These are phyloP conservation scores for Drosophila neonasuta DNA, from an alignment of 2,888 invertebrate species.

Conservation along the genomic window DNA sequence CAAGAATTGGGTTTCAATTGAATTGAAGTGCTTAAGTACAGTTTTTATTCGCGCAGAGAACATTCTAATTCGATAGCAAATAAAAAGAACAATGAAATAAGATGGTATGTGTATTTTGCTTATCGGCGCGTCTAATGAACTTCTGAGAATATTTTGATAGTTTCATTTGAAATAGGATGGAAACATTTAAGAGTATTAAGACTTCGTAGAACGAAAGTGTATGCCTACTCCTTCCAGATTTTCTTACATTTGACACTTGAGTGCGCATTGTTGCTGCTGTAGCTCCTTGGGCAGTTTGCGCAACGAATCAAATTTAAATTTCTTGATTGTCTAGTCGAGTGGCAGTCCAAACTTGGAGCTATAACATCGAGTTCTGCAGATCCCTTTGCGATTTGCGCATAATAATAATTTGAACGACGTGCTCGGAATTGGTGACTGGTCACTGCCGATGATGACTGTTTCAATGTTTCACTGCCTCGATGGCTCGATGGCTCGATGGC, in stretches of 20 bases:
- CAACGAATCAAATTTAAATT: conserved; percentile 79
- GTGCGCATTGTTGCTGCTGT: conserved; percentile 55
- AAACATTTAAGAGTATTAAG: conserved; percentile 6
- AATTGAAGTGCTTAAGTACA: conserved; percentile 48
- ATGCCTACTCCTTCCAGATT: conserved; percentile 4
- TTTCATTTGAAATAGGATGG: background rate
- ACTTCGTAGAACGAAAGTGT: background rate
- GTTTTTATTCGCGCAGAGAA: background rate
- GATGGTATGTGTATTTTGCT: background rate
- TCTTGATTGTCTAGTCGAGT: conserved; percentile 77
- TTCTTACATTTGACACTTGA: conserved; percentile 74
- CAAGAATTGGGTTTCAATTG: conserved; percentile 53
- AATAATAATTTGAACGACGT: conserved; percentile 81
- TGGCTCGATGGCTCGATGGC: conserved; percentile 6
- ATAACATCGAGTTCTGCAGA: conserved; percentile 56
- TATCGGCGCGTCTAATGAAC: background rate
- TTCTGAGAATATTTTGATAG: background rate
- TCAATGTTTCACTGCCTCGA: background rate
- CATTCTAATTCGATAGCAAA: background rate
- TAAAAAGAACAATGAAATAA: background rate
- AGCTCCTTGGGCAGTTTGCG: conserved; percentile 69
- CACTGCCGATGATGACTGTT: conserved; percentile 45
- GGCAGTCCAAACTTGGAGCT: conserved; percentile 64
- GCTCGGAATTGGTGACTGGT: conserved; percentile 73
- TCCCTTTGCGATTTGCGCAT: conserved; percentile 80